Evolutionary conservation across 2,113 vertebrate species (phyloP).

Genomic region (Microtus pennsylvanicus): DNA sequence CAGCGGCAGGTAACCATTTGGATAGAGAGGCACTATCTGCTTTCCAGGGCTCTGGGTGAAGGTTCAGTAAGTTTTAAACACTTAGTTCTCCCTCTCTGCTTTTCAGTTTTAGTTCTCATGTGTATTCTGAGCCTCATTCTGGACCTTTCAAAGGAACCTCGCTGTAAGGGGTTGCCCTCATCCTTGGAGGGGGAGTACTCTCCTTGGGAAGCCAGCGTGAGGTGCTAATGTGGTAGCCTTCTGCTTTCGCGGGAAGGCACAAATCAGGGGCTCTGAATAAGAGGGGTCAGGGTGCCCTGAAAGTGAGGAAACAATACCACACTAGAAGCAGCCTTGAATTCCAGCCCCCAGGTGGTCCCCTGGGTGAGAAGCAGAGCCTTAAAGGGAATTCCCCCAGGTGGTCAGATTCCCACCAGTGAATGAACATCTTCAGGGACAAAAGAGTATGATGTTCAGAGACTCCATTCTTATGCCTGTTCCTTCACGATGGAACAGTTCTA

Average conservation of each 20-base stretch:
- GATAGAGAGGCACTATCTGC: not conserved
- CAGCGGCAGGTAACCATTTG: not conserved
- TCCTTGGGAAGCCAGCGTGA: not conserved
- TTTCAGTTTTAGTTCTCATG: not conserved
- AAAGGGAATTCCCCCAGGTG: not conserved
- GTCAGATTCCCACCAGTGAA: not conserved
- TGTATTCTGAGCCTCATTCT: not conserved
- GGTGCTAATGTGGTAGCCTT: not conserved
- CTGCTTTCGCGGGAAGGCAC: not conserved
- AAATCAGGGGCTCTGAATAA: not conserved
- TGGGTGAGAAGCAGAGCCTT: not conserved
- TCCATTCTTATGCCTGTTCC: not conserved
- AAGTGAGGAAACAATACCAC: not conserved
- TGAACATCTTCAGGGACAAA: not conserved
- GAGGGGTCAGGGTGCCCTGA: not conserved
- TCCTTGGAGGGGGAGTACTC: not conserved
- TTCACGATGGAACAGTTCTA: not conserved
- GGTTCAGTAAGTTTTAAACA: conserved; percentile 33
- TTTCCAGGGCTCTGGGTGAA: conserved; percentile 31
- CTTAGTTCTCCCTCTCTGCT: not conserved
- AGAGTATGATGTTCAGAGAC: not conserved
- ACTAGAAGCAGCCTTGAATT: not conserved
- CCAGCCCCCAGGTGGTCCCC: not conserved
- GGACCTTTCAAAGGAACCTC: conserved; percentile 9
- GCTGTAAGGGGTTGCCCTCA: not conserved